Conservation (phyloP, 2,797 vertebrate species). For the Anguilla megastoma region DNA sequence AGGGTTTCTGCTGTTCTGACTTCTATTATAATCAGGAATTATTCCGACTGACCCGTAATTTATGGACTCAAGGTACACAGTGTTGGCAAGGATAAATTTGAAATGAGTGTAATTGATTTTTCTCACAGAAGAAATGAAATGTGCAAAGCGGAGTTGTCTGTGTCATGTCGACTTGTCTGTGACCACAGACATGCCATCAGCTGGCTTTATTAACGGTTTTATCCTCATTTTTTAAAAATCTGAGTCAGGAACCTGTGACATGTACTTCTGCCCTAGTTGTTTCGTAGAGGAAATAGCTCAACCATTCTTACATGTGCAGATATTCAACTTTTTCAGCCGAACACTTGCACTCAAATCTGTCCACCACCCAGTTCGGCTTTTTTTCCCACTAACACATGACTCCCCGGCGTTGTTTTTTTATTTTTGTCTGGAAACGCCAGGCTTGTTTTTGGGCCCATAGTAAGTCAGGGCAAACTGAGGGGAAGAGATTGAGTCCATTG, state of each 20-base stretch:
- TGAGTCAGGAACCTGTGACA: background rate
- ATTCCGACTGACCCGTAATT: background rate
- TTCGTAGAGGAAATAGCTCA: background rate
- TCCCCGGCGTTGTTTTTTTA: too few relatives aligned
- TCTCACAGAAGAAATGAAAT: background rate
- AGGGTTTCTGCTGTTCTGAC: background rate
- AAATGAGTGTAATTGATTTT: background rate
- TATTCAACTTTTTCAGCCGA: too few relatives aligned
- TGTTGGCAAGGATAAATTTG: background rate
- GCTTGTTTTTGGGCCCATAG: too few relatives aligned
- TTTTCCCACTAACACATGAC: too few relatives aligned
- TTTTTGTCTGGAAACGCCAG: too few relatives aligned
- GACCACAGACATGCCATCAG: background rate
- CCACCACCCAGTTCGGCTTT: too few relatives aligned
- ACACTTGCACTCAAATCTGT: too few relatives aligned
- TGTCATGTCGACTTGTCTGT: background rate
- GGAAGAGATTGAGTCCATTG: too few relatives aligned
- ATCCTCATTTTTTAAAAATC: background rate
- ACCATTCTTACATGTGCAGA: too few relatives aligned
- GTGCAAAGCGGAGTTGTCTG: background rate
- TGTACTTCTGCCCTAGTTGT: background rate
- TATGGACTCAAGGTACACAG: background rate
- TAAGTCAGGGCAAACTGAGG: too few relatives aligned
- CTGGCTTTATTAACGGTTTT: background rate
- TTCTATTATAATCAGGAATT: background rate